These are phyloP conservation scores for Drosophila novamexicana DNA, from an alignment of 1,140 invertebrate species.

Conservation along the genomic window DNA sequence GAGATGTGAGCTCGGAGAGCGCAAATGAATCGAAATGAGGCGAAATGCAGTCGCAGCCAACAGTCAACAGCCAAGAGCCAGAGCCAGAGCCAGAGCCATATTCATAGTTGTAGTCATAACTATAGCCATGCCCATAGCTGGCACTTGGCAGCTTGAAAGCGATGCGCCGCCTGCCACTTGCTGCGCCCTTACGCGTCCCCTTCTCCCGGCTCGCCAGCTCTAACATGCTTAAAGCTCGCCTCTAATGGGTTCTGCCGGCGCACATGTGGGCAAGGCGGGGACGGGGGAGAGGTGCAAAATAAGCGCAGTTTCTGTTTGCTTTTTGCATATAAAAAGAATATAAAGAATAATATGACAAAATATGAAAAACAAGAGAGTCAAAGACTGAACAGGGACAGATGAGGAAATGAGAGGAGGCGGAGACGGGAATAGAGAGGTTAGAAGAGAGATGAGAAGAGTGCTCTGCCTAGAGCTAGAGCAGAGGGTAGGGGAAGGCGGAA, in stretches of 20 bases:
- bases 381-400: constrained; percentile 7
- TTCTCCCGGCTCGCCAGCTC: constrained; percentile 8
- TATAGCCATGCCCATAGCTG: constrained; percentile 32
- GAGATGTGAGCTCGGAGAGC: constrained; percentile 8
- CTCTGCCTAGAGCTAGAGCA: background rate
- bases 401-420: background rate
- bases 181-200: constrained; percentile 5
- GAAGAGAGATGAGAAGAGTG: background rate
- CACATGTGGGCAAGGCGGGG: background rate
- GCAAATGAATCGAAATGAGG: constrained; percentile 74
- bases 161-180: constrained; percentile 34
- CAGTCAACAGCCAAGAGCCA: constrained; percentile 12
- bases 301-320: constrained; percentile 70
- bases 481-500: background rate
- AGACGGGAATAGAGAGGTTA: background rate
- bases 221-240: constrained; percentile 42
- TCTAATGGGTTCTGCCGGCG: constrained; percentile 56
- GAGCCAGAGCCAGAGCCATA: constrained; percentile 2
- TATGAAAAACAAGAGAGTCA: constrained; percentile 30
- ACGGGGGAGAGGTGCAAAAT: constrained; percentile 49
- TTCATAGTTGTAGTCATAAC: constrained; percentile 25
- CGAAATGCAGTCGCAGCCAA: constrained; percentile 51
- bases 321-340: constrained; percentile 26
- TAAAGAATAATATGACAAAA: constrained; percentile 43
- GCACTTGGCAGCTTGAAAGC: constrained; percentile 54